These are phyloP conservation scores for Tinamus major DNA, from an alignment of 2,797 vertebrate genomes.

Conservation along the genomic window DNA sequence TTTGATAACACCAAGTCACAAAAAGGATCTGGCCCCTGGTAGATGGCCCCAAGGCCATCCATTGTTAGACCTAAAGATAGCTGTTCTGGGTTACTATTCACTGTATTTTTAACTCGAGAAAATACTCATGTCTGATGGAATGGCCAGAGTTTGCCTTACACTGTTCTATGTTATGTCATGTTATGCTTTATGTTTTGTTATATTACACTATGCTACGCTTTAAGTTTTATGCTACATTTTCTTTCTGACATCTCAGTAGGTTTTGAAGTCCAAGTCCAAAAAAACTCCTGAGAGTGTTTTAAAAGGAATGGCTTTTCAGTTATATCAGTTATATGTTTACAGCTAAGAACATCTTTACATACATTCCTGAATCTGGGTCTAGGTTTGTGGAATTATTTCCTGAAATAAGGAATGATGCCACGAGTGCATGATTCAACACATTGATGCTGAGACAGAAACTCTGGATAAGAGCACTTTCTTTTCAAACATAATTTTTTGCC, in stretches of 20 bases:
- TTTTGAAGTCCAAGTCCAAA: not conserved
- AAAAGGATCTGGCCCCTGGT: not conserved
- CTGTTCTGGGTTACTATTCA: constrained; percentile 12
- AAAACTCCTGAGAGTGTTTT: not conserved
- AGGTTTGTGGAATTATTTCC: not conserved
- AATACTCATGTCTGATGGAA: not conserved
- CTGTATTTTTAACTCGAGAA: constrained; percentile 20
- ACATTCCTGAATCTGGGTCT: not conserved
- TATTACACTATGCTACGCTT: not conserved
- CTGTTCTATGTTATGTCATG: rapidly evolving
- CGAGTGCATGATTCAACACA: not conserved
- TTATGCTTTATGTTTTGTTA: not conserved
- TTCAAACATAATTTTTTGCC: not conserved
- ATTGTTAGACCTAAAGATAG: constrained; percentile 32
- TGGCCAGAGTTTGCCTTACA: not conserved
- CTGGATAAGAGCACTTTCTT: not conserved
- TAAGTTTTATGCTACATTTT: not conserved
- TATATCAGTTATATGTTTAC: not conserved
- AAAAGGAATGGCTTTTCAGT: not conserved
- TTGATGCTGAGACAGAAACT: not conserved
- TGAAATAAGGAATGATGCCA: not conserved
- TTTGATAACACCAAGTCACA: constrained; percentile 14
- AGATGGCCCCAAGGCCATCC: constrained; percentile 1
- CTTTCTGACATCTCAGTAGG: not conserved
- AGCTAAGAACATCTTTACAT: not conserved